Conservation (phyloP, 2,888 invertebrate species). For the Ashinkailepas kermadecensis region DNA sequence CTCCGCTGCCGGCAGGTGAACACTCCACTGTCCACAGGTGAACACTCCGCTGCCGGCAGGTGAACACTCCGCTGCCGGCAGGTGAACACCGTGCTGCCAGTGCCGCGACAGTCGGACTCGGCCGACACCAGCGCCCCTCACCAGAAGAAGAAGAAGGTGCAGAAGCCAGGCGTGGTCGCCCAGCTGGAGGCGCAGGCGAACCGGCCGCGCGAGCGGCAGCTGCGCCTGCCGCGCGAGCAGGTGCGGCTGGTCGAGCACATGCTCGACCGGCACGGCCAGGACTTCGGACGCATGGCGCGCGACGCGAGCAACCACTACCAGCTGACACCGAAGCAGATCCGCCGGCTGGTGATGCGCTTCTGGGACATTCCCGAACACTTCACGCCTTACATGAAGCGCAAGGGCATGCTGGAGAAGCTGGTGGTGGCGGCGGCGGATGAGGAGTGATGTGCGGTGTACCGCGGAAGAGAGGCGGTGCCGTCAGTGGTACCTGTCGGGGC, state of each 20-base stretch:
- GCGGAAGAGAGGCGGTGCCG: too few species aligned
- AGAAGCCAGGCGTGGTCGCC: not conserved
- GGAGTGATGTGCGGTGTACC: not conserved
- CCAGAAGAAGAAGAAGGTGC: too few species aligned
- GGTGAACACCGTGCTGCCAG: not conserved
- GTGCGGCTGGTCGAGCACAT: conserved; percentile 28
- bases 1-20: too few species aligned
- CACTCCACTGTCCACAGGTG: too few species aligned
- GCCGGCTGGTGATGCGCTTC: not conserved
- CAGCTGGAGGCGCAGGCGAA: not conserved
- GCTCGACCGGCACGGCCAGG: conserved; percentile 23
- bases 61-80: not conserved
- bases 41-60: too few species aligned
- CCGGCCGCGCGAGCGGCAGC: conserved; percentile 27
- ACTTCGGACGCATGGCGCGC: not conserved
- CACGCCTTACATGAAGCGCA: conserved; percentile 8
- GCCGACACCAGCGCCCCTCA: not conserved
- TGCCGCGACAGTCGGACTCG: not conserved
- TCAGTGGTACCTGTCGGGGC: too few species aligned
- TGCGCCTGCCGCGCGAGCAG: conserved; percentile 27
- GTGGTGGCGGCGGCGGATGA: not conserved
- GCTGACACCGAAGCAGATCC: conserved; percentile 2
- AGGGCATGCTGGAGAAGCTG: not conserved
- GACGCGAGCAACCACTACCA: not conserved
- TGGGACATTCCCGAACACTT: conserved; percentile 21